Evolutionary conservation across 2,113 vertebrate species (phyloP), one percentile per base, ranked within the genome.

Genomic region (Dicerorhinus sumatrensis): DNA sequence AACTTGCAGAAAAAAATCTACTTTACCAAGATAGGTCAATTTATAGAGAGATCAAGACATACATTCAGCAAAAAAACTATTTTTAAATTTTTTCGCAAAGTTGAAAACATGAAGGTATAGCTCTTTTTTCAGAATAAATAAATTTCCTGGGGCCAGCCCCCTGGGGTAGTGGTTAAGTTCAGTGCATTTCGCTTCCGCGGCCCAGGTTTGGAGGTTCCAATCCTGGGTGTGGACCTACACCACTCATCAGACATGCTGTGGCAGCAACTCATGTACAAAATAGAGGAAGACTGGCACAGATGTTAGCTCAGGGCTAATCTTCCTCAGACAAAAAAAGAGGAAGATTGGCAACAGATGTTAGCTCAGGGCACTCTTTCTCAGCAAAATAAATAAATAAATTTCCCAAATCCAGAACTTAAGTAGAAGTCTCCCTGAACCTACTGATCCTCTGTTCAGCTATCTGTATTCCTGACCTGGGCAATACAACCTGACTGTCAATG

Each of bases 391-490:
- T 63, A 76, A 92, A 56, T 69, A 27, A 42, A 70, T 88, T 83
- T 94, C 58, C 72, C 54, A 73, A 81, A 80, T 63, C 48, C 73
- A 75, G 25, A 73, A 51, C 20, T 48, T 83, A 70, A 86, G 81
- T 29, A 51, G 20, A 84, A 77, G 13, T 90, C 54, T 96, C 62
- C 79, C 51, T 62, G 84, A 96, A 77, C 25, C 46, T 54, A 70
- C 29, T 42, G 62, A 39, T 83, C 82, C 51, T 94, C 60, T n/a
- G 18, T 85, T 87, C 16, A 29, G 33, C 31, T 87, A n/a, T 54
- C 17, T 77, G 54, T 54, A 39, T 81, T 48, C 33, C 14, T 95
- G 82, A 85, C 94, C 89, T 82, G 46, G 91, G 83, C 36, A 88
- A 58, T 48, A 11, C 79, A 92, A 77, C 25, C 13, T 62, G 75